Conservation (phyloP, 64 coral and sea anemone genomes). For the Stichodactyla helianthus region DNA sequence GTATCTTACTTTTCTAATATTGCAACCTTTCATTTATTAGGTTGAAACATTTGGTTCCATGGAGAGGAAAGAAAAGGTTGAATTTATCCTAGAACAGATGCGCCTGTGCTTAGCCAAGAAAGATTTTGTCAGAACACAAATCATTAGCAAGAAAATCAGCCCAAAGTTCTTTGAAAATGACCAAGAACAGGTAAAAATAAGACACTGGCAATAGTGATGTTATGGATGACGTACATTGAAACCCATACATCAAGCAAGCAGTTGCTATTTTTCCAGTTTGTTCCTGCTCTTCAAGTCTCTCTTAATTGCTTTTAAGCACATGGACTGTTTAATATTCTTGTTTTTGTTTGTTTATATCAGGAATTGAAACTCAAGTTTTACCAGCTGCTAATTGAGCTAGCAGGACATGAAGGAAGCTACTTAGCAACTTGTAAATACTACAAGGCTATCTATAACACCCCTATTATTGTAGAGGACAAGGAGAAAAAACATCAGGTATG, state of each 20-base stretch:
- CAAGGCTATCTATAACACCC: conserved; percentile 88
- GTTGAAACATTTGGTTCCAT: conserved; percentile 99
- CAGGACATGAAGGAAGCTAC: conserved; percentile 83
- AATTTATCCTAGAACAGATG: conserved; percentile 98
- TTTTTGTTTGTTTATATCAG: conserved; percentile 21
- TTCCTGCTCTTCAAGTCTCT: too few species aligned
- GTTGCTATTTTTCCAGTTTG: too few species aligned
- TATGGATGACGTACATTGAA: neutral
- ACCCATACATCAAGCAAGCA: too few species aligned
- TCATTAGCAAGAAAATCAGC: conserved; percentile 99
- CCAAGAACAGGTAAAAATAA: conserved; percentile 75
- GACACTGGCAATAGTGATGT: neutral
- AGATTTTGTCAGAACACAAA: conserved; percentile 93
- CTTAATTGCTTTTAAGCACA: too few species aligned
- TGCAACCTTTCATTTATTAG: neutral
- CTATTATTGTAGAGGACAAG: conserved; percentile 72
- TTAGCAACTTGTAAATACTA: conserved; percentile 95
- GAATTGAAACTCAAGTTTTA: conserved; percentile 92
- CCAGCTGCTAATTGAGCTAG: conserved; percentile 87
- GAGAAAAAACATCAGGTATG: conserved; percentile 80
- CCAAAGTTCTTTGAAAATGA: conserved; percentile 97
- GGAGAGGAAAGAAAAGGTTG: conserved; percentile 95
- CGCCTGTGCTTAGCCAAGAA: conserved; percentile 93
- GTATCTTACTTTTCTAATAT: neutral
- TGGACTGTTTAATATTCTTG: neutral